Evolutionary conservation across 2,797 vertebrate species (phyloP), one percentile per base, ranked within the genome.

Genomic region (Neoniphon sammara): DNA sequence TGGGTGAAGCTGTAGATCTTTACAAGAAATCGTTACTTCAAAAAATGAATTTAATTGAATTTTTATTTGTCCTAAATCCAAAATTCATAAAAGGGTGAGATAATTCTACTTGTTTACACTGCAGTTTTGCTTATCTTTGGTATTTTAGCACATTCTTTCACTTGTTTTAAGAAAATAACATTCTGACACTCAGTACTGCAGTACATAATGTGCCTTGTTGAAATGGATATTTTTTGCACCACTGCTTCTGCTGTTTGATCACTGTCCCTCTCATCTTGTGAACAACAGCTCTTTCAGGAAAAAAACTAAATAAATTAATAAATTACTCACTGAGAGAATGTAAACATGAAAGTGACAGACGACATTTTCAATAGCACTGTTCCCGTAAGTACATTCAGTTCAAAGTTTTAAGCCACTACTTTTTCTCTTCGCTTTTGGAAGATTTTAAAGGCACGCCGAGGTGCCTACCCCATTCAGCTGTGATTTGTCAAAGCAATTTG

Each of bases 401-500:
- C 21, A 42, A 42, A 42, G 39, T 42, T 14, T 42, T 42, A 42
- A 39, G 6, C 36, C 36, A 11, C 9, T 2, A 42, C 39, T 12
- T 42, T 42, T 42, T 42, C 27, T 6, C 4, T 14, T 60, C 52
- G 42, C 62, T 78, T 64, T 81, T 21, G 59, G 3, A 62, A 46
- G 1, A 60, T 63, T 70, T 42, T 42, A 42, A 42, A 42, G 34
- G 76, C 64, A 27, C 75, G 25, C 77, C 36, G 75, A 77, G 66
- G 30, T 70, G 34, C 7, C 47, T 36, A 0, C 34, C 67, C 10
- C 54, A 49, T 68, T 76, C 56, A 46, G 34, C 36, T 54, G 1
- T 67, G 65, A 83, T 73, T 76, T 73, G 53, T 73, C 47, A 79
- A 66, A 64, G 58, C 77, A 74, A 50, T 79, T 77, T 25, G 39